These are phyloP conservation scores for Petrolisthes manimaculis DNA, from an alignment of 2,888 invertebrate species.

Conservation along the genomic window DNA sequence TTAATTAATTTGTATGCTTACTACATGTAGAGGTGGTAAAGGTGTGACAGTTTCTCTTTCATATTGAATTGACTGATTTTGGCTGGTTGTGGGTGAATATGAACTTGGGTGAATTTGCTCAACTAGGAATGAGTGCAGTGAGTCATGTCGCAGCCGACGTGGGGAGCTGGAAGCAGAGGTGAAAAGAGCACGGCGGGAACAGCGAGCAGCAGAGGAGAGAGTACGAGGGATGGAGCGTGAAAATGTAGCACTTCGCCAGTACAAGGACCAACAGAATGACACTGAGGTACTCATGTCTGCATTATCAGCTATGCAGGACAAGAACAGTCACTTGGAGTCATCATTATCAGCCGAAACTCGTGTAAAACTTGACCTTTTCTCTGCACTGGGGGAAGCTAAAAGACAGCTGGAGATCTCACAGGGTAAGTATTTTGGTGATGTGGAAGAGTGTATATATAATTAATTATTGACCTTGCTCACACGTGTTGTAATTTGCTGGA, in stretches of 20 bases:
- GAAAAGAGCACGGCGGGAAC: slow-evolving; percentile 77
- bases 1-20: too few relatives aligned
- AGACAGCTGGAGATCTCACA: slow-evolving; percentile 88
- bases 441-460: not conserved
- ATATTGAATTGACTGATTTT: too few relatives aligned
- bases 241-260: slow-evolving; percentile 65
- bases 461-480: too few relatives aligned
- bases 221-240: slow-evolving; percentile 75
- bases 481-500: too few relatives aligned
- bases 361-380: slow-evolving; percentile 97
- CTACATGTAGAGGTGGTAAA: too few relatives aligned
- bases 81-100: too few relatives aligned
- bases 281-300: slow-evolving; percentile 85
- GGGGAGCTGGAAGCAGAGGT: slow-evolving; percentile 78
- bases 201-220: slow-evolving; percentile 78
- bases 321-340: slow-evolving; percentile 91
- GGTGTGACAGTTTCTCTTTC: too few relatives aligned
- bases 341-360: slow-evolving; percentile 96
- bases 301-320: slow-evolving; percentile 86
- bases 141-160: slow-evolving; percentile 76
- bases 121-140: slow-evolving; percentile 75
- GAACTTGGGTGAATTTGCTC: too few relatives aligned
- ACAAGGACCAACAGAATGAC: slow-evolving; percentile 73
- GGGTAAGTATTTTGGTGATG: slow-evolving; percentile 74
- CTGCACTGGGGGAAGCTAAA: slow-evolving; percentile 95